phyloP scores from a whole-genome alignment of 2,888 invertebrate species.

The Serripes groenlandicus region DNA sequence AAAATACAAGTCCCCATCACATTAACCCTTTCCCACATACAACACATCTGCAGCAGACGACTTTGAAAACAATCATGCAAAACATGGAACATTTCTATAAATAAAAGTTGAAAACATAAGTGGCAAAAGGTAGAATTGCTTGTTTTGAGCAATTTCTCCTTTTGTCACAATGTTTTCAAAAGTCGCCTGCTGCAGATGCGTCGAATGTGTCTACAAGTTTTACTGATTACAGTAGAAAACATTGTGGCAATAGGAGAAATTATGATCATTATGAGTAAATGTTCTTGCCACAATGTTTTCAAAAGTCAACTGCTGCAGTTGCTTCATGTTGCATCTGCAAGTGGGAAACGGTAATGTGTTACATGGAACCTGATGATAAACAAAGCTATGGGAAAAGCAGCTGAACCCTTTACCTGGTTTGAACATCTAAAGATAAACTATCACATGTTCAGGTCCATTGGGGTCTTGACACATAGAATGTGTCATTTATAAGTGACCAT shows the following conservation, averaged over 20 bases:
- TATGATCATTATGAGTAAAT: neutral
- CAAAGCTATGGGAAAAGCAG: too few species aligned
- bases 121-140: neutral
- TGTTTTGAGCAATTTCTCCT: neutral
- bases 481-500: too few species aligned
- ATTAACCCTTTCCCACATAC: neutral
- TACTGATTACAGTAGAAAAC: neutral
- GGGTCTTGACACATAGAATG: too few species aligned
- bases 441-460: too few species aligned
- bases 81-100: too few species aligned
- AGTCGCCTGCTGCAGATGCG: neutral
- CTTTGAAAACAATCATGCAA: too few species aligned
- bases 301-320: neutral
- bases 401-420: too few species aligned
- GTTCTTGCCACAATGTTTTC: neutral
- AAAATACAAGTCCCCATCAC: neutral
- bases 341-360: too few species aligned
- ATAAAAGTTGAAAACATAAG: neutral
- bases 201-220: neutral
- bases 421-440: too few species aligned
- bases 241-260: neutral
- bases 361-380: too few species aligned
- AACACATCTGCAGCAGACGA: neutral
- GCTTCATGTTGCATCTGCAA: too few species aligned
- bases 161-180: neutral